Evolutionary conservation across 2,113 vertebrate species (phyloP).

Genomic region (Bos indicus): DNA sequence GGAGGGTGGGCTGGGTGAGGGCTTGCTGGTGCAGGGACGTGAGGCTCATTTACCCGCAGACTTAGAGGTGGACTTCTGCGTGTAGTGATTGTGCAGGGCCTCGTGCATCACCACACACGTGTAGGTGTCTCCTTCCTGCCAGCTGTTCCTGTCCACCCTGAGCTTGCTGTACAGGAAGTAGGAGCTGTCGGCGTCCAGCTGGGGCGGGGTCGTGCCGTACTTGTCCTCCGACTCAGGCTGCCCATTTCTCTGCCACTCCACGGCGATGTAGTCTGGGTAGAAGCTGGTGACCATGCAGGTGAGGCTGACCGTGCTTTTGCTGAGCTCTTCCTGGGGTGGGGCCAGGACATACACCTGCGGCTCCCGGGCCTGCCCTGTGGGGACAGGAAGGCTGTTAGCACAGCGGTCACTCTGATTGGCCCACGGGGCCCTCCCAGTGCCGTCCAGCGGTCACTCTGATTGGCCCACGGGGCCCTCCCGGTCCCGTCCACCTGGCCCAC

Average conservation of each 20-base stretch:
- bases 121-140: rapidly evolving
- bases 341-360: not conserved
- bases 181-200: rapidly evolving
- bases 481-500: not conserved
- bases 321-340: not conserved
- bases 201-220: not conserved
- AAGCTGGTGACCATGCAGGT: not conserved
- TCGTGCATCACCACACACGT: conserved; percentile 52
- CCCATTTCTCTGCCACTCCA: conserved; percentile 9
- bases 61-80: not conserved
- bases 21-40: rapidly evolving
- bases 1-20: not conserved
- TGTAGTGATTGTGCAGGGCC: not conserved
- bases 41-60: conserved; percentile 14
- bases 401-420: not conserved
- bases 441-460: rapidly evolving
- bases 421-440: rapidly evolving
- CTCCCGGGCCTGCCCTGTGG: not conserved
- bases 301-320: rapidly evolving
- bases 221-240: rapidly evolving
- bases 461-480: rapidly evolving
- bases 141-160: rapidly evolving
- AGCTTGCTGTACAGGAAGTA: conserved; percentile 68
- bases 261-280: rapidly evolving
- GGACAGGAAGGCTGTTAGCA: not conserved